Evolutionary conservation across 2,888 invertebrate genomes (phyloP), one percentile per base, ranked within the genome.

Genomic region (Nowickia ferox): DNA sequence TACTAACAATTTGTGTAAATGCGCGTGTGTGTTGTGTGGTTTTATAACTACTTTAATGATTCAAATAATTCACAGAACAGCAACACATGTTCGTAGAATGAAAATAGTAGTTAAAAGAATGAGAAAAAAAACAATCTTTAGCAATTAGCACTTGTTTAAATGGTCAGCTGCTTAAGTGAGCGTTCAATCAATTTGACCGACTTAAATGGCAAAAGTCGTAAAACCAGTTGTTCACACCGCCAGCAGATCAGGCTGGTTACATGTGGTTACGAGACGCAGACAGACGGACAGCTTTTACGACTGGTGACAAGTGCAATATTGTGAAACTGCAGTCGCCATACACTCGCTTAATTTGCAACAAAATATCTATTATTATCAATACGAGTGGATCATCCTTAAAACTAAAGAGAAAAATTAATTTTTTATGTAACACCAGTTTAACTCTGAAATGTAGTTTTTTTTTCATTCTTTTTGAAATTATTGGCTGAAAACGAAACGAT

Each of bases 151-250:
- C 83, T 86, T 83, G 79, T 86, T 76, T 86, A 86, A 86, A 83
- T 86, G 83, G 66, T 83, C 86, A 86, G 79, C 83, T 83, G 83
- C 86, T 83, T 75, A 83, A 80, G 66, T 66, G 87, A 84, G 46
- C 72, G 85, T 74, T 84, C 87, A 87, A 84, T 87, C 87, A 88
- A 87, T 87, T 72, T 88, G 88, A 87, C 88, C 88, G 88, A 88
- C 87, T 88, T 87, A 88, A 87, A 88, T 87, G 87, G 87, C 86
- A 87, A 88, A 88, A 88, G 88, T 87, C 87, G 87, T 74, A 30
- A 71, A 88, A 88, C 88, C 85, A 75, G 88, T 87, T 88, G 63
- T 63, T 57, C 63, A 72, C 40, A 78, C 53, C 51, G 68, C 46
- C 61, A 76, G 42, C 61, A 69, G 30, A 63, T 74, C 44, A 15